A percentile compares a stretch with the other conserved stretches of the same genome.
Conservation (phyloP, 2,797 vertebrate species). For the Hafferia zeledoni region DNA sequence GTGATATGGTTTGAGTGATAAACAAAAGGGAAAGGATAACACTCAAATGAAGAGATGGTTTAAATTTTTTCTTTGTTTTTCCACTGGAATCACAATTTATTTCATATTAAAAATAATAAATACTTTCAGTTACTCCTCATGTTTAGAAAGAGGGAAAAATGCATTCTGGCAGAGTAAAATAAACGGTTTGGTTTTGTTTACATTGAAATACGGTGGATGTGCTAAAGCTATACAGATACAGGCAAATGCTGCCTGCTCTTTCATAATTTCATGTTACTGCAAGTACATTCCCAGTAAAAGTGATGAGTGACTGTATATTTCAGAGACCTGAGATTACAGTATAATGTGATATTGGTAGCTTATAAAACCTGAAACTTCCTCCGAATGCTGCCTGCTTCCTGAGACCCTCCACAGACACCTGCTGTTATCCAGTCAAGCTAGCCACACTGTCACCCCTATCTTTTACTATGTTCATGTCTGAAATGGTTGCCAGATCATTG, state of each 20-base stretch:
- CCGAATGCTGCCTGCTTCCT: neutral
- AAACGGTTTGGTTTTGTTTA: neutral
- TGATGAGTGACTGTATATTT: neutral
- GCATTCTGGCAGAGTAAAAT: neutral
- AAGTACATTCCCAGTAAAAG: neutral
- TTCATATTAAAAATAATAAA: constrained; percentile 13
- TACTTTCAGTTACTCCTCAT: neutral
- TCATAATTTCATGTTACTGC: neutral
- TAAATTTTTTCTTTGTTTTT: neutral
- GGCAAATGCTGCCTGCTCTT: neutral
- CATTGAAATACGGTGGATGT: neutral
- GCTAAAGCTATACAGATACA: constrained; percentile 5
- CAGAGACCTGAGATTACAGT: neutral
- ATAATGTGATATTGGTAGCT: neutral
- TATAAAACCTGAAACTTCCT: neutral
- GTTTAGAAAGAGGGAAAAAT: neutral
- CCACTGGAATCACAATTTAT: neutral
- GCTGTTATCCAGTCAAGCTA: neutral
- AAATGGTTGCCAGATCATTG: neutral
- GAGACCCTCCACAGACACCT: neutral
- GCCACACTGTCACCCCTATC: neutral
- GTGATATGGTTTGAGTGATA: neutral
- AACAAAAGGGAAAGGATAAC: neutral
- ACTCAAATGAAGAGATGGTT: neutral
- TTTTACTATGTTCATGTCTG: neutral